Base-by-base conservation (phyloP, 2,797 vertebrate genomes). In the Glyptemys insculpta region DNA sequence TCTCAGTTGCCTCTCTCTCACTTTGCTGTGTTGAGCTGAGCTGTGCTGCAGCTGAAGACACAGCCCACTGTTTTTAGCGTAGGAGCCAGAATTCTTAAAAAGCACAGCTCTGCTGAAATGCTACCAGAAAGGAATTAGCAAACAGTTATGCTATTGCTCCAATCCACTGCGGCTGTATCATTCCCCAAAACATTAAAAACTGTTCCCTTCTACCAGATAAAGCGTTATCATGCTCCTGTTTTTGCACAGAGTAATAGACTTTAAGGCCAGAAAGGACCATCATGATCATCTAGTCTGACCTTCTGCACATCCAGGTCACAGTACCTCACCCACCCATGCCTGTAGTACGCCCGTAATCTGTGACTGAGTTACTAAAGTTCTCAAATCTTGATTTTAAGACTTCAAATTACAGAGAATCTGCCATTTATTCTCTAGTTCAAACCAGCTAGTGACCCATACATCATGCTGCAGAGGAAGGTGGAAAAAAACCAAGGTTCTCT, bases 171-270 rank as follows among this genome's bases (percentile, higher is more conserved):
- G 94, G 92, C 89, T 92, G 95, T 97, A 96, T 97, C 94, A 89
- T 86, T 80, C 85, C 92, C 94, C 95, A 94, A 93, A 95, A 97
- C 94, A 92, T 95, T 96, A 92, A 93, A 95, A 96, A 91, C 95
- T 89, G 85, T 91, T 96, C 96, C 96, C 94, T 96, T 94, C 89
- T 91, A 19, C 59, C 25, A 91, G 96, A 92, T 97, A 95, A 96
- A 90, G 95, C 93, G 94, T 97, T 96, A 96, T 96, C 94, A 94
- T 92, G 88, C 83, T 72, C 90, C 91, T 96, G 95, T 96, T 94
- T 89, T 91, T 96, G 87, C 91, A 68, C 34, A 37, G 62, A 68
- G n/a, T 23, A 37, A 72, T 37, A 37, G 37, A 72, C 21, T 72
- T 72, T 23, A 41, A 72, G 3, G 68, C 10, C 68, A 41, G 68